Conservation (phyloP, 2,797 vertebrate genomes). For the Apodemus agrarius region DNA sequence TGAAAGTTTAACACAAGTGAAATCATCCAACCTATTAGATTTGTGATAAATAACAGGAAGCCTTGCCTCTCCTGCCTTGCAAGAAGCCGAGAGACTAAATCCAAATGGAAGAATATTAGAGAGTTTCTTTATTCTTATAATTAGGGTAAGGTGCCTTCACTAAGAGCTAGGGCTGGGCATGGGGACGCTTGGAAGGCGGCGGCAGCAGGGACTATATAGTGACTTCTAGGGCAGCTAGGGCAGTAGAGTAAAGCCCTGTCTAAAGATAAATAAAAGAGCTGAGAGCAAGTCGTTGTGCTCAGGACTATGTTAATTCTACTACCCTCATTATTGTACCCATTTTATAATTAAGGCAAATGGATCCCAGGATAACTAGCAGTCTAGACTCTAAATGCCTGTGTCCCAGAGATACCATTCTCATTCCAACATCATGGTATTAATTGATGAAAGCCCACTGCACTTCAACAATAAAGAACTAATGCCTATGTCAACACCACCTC, state of each 20-base stretch:
- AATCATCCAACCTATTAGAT: background rate
- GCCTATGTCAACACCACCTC: background rate
- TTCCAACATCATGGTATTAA: background rate
- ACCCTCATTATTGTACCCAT: background rate
- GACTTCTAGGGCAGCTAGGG: background rate
- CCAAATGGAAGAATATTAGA: background rate
- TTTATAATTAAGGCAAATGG: conserved; percentile 43
- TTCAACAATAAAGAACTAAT: background rate
- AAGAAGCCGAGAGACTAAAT: background rate
- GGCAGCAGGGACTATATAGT: background rate
- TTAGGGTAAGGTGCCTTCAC: background rate
- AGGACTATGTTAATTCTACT: background rate
- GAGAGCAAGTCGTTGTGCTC: background rate
- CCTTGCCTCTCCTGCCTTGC: background rate
- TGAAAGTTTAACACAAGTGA: background rate
- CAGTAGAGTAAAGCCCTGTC: background rate
- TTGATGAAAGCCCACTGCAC: background rate
- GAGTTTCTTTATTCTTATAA: background rate
- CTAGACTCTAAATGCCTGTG: background rate
- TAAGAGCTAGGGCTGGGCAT: background rate
- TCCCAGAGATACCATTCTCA: background rate
- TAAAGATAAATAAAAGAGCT: background rate
- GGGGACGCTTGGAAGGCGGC: background rate
- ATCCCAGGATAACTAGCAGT: background rate
- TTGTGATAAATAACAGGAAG: conserved; percentile 13